Conservation (phyloP, 2,113 vertebrate species). For the Grammomys dolichurus region DNA sequence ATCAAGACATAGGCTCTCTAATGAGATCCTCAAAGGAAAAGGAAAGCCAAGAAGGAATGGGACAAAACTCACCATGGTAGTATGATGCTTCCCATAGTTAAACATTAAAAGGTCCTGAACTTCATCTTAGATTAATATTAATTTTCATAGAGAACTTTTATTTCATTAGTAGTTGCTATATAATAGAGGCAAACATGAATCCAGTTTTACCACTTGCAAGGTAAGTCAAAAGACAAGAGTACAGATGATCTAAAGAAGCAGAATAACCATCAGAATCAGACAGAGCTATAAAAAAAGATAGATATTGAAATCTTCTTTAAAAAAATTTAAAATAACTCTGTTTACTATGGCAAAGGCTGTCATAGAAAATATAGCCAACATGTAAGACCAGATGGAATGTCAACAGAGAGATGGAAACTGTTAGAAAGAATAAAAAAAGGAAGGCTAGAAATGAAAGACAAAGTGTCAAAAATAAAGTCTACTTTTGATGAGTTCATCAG, state of each 20-base stretch:
- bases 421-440: slow-evolving; percentile 5
- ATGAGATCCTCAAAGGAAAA: neutral
- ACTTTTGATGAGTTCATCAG: neutral
- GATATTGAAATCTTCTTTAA: neutral
- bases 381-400: slow-evolving; percentile 22
- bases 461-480: neutral
- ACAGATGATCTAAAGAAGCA: neutral
- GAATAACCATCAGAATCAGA: neutral
- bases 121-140: neutral
- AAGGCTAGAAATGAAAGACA: slow-evolving; percentile 34
- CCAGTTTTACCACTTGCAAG: neutral
- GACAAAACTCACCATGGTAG: neutral
- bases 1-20: neutral
- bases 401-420: neutral
- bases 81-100: neutral
- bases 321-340: slow-evolving; percentile 37
- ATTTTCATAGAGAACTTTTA: neutral
- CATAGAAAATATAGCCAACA: slow-evolving; percentile 44
- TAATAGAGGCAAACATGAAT: neutral
- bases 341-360: neutral
- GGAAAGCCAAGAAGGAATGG: neutral
- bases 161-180: neutral
- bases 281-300: slow-evolving; percentile 29
- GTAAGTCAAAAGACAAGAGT: neutral
- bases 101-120: neutral